Evolutionary conservation across 2,113 vertebrate species (phyloP).

Genomic region (Nettapus auritus): DNA sequence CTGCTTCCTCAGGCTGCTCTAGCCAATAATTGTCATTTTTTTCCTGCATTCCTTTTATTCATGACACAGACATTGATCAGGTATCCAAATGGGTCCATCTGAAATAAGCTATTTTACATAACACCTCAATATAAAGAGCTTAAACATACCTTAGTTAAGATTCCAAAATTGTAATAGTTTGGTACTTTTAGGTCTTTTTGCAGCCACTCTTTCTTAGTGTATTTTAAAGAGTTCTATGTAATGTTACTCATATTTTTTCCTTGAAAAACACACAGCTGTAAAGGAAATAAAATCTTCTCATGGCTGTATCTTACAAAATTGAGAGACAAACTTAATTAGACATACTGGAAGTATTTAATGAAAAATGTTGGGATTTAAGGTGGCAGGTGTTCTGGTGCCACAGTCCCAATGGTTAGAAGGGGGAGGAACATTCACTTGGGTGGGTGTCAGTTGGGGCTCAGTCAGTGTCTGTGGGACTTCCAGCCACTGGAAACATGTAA

Average conservation of each 20-base stretch:
- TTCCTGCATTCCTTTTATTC: neutral
- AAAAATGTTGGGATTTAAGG: neutral
- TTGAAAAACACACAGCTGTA: neutral
- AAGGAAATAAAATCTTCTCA: neutral
- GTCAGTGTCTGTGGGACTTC: neutral
- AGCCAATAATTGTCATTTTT: neutral
- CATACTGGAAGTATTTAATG: neutral
- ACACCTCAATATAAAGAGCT: neutral
- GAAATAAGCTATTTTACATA: neutral
- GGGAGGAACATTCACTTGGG: fast-evolving
- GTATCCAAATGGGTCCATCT: neutral
- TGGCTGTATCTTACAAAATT: neutral
- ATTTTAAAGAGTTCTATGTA: neutral
- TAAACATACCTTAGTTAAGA: neutral
- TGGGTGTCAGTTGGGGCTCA: neutral
- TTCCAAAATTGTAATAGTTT: neutral
- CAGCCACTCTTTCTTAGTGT: neutral
- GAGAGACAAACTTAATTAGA: neutral
- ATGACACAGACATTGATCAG: neutral
- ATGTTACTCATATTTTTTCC: neutral
- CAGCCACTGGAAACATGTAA: neutral
- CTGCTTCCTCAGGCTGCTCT: neutral
- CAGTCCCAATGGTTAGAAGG: neutral
- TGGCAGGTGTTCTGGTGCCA: neutral
- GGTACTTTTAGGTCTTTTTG: neutral